Base-by-base conservation (phyloP, 2,888 invertebrate genomes). In the Hypercompe scribonia region DNA sequence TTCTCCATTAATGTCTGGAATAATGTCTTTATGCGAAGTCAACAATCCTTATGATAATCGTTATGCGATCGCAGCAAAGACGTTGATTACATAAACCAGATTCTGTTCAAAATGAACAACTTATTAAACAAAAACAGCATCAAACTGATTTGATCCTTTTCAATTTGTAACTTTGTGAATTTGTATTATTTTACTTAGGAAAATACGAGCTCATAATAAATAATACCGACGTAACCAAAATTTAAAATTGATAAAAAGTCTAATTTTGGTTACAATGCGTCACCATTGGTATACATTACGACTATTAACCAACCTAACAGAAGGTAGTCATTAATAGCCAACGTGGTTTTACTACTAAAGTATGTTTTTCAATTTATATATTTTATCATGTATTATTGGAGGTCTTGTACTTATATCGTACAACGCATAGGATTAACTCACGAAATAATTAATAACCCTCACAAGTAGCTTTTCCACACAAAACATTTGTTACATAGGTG, bases 401-500 rank as follows among this genome's bases (percentile, higher is more conserved):
- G 36, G 36, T 36, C 36, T 36, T 36, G 36, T 36, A 7, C 36
- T 36, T 36, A 65, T 36, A 70, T 28, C 15, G 28, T 18, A 42
- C 42, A 66, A 31, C 31, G 24, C 24, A 21, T 24, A 67, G 46
- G 1, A 67, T 11, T 28, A 42, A 13, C 65, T 18, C 65, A 31
- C 11, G 66, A 33, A 67, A 42, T 67, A 67, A 70, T 70, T 63
- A 63, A 70, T 50, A 34, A 64, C 31, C 8, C 21, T 65, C 46
- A 28, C 28, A 24, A 65, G 36, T 65, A 50, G 50, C n/a, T 58
- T 58, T 15, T 28, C 65, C 50, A 31, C 24, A 72, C 66, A 70
- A 78, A 65, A 75, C 67, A 71, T 64, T 69, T 81, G 68, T 75
- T 65, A 68, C 13, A 42, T 61, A 66, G 68, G 76, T 78, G 78